phyloP scores from a whole-genome alignment of 2,113 vertebrate genomes.

The Perognathus longimembris region DNA sequence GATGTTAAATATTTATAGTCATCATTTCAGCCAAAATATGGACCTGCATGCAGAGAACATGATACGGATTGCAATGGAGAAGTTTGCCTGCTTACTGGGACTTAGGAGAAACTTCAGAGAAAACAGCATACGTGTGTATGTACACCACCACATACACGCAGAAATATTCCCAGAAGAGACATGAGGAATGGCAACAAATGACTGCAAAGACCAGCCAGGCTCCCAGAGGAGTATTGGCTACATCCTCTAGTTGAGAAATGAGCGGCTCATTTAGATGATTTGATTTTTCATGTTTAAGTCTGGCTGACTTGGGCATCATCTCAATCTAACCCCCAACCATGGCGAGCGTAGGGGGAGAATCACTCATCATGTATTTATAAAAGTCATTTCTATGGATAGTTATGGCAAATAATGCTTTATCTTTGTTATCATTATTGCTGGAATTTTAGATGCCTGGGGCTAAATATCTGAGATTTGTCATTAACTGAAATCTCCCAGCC shows the following conservation, averaged over 20 bases:
- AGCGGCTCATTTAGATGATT: constrained; percentile 58
- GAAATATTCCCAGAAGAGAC: constrained; percentile 27
- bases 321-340: background rate
- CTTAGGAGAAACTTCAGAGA: constrained; percentile 31
- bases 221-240: background rate
- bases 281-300: constrained; percentile 61
- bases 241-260: constrained; percentile 54
- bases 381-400: background rate
- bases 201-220: background rate
- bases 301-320: constrained; percentile 30
- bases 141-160: background rate
- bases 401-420: constrained; percentile 59
- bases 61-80: constrained; percentile 29
- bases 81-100: background rate
- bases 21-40: constrained; percentile 79
- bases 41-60: constrained; percentile 57
- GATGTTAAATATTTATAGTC: constrained; percentile 85
- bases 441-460: constrained; percentile 51
- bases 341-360: background rate
- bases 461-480: constrained; percentile 70
- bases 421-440: constrained; percentile 57
- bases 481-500: constrained; percentile 74
- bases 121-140: background rate
- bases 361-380: constrained; percentile 26
- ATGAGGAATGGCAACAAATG: background rate